Evolutionary conservation across 2,113 vertebrate species (phyloP).

Genomic region (Castor canadensis): DNA sequence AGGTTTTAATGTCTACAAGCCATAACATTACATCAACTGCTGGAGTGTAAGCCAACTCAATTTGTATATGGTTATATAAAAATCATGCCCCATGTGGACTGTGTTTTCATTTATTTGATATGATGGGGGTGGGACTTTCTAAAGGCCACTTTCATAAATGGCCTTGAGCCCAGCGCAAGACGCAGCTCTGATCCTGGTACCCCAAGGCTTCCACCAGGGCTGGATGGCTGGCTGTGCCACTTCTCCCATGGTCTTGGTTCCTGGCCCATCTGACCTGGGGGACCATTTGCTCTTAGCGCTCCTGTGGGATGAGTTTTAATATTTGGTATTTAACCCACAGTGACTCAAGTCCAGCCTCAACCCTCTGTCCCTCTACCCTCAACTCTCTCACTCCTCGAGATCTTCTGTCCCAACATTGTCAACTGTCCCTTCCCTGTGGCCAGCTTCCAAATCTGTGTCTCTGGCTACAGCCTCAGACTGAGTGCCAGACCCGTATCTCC

Average conservation of each 20-base stretch:
- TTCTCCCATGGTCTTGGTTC: rapidly evolving
- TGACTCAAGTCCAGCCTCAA: not conserved
- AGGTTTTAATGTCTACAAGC: conserved; percentile 52
- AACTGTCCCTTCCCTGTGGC: conserved; percentile 28
- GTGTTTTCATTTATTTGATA: not conserved
- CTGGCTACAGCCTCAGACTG: not conserved
- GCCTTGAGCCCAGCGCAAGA: not conserved
- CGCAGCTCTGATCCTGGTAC: not conserved
- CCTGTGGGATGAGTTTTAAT: not conserved
- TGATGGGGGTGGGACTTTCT: not conserved
- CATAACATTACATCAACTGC: not conserved
- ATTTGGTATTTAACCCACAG: not conserved
- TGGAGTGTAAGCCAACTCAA: conserved; percentile 1
- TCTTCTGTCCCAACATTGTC: not conserved
- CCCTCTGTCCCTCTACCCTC: not conserved
- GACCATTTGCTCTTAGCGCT: not conserved
- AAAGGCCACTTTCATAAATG: not conserved
- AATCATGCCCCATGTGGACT: not conserved
- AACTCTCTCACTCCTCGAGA: not conserved
- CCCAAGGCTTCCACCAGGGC: rapidly evolving
- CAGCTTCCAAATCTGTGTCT: not conserved
- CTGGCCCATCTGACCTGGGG: rapidly evolving
- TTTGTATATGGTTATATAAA: conserved; percentile 39
- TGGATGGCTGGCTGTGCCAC: rapidly evolving
- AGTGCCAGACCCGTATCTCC: not conserved